Base-by-base conservation (phyloP, 2,797 vertebrate species). In the Sphaeramia orbicularis region DNA sequence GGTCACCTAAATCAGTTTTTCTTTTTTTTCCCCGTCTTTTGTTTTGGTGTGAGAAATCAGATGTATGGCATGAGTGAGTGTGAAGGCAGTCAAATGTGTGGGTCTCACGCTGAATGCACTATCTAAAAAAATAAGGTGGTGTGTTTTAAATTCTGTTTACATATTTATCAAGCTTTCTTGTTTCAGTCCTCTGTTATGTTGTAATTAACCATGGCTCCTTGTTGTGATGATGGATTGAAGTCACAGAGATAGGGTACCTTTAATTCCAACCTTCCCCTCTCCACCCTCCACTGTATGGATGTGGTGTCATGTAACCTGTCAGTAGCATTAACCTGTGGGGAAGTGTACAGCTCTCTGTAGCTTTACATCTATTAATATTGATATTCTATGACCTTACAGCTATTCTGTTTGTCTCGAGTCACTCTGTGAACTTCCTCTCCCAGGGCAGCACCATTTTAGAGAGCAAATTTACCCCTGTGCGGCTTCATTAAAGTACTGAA, bases 301-400 rank as follows among this genome's bases (percentile, higher is more conserved):
- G 63, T 50, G 40, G 5, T 67, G 65, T 71, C 55, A 59, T 75
- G 74, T 79, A 69, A 81, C 83, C 74, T 74, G 69, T 79, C 78
- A 68, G 49, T 51, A 62, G 78, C 71, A 54, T 76, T 78, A 84
- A 86, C 81, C 76, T 83, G 60, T 65, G 36, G 74, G 72, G 55
- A 72, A 61, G 55, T 51, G 35, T 10, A 27, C 52, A 32, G 62
- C 65, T 76, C 65, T 72, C 12, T 71, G 48, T 74, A 72, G 69
- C 64, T 77, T 75, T 67, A 74, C 65, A 69, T 81, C 81, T 80
- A 83, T 89, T 86, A 86, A 85, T 91, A 91, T 86, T 88, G 86
- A 91, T 89, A 84, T 83, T 76, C 51, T 61, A 6, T 73, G 83
- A 83, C 84, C 86, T 89, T 84, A 83, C 51, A 71, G 44, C 75